Conservation (phyloP, 2,888 invertebrate genomes). For the Archips crataeganus region DNA sequence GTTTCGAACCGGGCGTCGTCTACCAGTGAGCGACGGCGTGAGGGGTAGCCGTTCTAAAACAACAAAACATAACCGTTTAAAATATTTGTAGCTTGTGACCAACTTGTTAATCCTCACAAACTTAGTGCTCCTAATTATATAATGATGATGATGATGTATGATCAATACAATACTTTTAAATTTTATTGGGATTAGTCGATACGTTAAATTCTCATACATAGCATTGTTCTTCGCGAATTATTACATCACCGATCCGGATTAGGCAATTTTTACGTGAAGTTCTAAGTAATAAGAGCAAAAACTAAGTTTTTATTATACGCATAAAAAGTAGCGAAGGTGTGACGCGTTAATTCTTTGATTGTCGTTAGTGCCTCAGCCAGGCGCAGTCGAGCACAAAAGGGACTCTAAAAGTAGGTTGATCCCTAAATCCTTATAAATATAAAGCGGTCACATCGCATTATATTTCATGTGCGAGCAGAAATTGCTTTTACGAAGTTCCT, state of each 20-base stretch:
- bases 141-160: too few relatives aligned
- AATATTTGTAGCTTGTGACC: neutral
- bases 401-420: constrained; percentile 65
- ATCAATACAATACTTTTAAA: too few relatives aligned
- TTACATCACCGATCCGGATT: constrained; percentile 9
- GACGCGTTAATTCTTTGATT: constrained; percentile 15
- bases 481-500: constrained; percentile 85
- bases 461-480: constrained; percentile 82
- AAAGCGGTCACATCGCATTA: constrained; percentile 80
- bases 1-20: constrained; percentile 99
- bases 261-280: neutral
- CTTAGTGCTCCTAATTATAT: too few relatives aligned
- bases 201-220: neutral
- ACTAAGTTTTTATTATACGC: neutral
- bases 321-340: constrained; percentile 22
- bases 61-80: constrained; percentile 55
- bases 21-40: constrained; percentile 97
- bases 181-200: too few relatives aligned
- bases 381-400: constrained; percentile 54
- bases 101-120: neutral
- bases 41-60: constrained; percentile 98
- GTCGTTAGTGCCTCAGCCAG: constrained; percentile 38
- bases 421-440: constrained; percentile 83
- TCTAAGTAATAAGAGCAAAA: constrained; percentile 5
- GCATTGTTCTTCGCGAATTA: neutral